Conservation (phyloP, 2,113 vertebrate species). For the Procavia capensis region DNA sequence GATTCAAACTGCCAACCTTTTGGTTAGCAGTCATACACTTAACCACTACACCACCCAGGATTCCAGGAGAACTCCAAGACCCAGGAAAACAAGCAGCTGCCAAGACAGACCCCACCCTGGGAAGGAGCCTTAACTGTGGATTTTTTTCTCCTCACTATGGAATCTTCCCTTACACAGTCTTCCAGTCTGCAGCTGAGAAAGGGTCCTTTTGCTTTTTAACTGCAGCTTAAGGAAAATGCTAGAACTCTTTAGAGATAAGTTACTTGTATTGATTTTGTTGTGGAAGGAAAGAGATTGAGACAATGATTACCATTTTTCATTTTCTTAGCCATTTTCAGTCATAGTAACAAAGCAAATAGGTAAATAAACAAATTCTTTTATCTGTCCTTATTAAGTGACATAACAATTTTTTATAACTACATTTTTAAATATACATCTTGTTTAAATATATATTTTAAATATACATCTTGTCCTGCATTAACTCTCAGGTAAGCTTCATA, state of each 20-base stretch:
- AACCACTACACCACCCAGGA: no score
- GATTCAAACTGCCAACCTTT: no score
- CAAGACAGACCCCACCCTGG: background rate
- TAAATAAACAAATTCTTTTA: background rate
- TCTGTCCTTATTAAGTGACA: background rate
- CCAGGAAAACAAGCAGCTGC: background rate
- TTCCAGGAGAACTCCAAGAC: background rate
- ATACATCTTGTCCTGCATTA: background rate
- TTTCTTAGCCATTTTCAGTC: constrained; percentile 36
- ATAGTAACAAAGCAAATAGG: background rate
- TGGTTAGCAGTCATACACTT: no score
- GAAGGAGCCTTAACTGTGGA: background rate
- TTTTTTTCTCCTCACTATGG: background rate
- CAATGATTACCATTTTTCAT: background rate
- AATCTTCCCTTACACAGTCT: background rate
- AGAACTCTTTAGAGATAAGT: background rate
- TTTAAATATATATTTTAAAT: constrained; percentile 8
- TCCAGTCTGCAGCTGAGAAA: background rate
- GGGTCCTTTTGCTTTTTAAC: background rate
- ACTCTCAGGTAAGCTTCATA: background rate
- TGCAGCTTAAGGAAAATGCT: background rate
- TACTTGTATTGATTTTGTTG: background rate
- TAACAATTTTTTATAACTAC: constrained; percentile 18
- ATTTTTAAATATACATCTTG: background rate
- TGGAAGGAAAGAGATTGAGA: background rate